Evolutionary conservation across 2,888 invertebrate genomes (phyloP).

Genomic region (Zaprionus bogoriensis): DNA sequence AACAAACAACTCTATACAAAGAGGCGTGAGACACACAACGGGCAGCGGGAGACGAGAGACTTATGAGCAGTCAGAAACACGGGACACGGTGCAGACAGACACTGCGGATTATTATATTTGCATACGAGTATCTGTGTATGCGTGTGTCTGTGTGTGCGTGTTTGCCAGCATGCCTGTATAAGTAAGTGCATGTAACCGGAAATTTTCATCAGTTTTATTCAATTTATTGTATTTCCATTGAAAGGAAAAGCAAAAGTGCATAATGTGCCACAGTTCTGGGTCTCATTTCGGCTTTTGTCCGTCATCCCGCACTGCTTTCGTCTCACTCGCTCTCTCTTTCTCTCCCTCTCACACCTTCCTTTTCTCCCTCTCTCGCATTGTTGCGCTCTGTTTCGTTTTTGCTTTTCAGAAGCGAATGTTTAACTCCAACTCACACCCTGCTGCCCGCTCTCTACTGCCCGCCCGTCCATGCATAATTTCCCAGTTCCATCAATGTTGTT

Average conservation of each 20-base stretch:
- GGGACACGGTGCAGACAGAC: neutral
- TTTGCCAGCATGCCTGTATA: neutral
- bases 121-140: conserved; percentile 13
- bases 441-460: conserved; percentile 24
- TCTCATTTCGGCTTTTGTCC: conserved; percentile 24
- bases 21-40: no score
- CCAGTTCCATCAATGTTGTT: conserved; percentile 41
- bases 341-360: neutral
- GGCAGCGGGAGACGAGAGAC: no score
- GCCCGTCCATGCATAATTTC: conserved; percentile 72
- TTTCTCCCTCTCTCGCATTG: conserved; percentile 19
- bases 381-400: conserved; percentile 64
- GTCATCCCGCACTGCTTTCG: no score
- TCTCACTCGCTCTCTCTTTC: neutral
- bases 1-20: conserved; percentile 3
- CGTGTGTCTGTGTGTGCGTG: neutral
- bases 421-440: no score
- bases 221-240: conserved; percentile 37
- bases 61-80: neutral
- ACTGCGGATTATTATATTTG: conserved; percentile 33
- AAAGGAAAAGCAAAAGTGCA: conserved; percentile 65
- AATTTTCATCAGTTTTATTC: conserved; percentile 47
- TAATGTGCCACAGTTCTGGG: conserved; percentile 28
- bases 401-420: conserved; percentile 14
- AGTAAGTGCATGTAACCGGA: conserved; percentile 34